Evolutionary conservation across 2,113 vertebrate genomes (phyloP).

Genomic region (Sigmodon hispidus): DNA sequence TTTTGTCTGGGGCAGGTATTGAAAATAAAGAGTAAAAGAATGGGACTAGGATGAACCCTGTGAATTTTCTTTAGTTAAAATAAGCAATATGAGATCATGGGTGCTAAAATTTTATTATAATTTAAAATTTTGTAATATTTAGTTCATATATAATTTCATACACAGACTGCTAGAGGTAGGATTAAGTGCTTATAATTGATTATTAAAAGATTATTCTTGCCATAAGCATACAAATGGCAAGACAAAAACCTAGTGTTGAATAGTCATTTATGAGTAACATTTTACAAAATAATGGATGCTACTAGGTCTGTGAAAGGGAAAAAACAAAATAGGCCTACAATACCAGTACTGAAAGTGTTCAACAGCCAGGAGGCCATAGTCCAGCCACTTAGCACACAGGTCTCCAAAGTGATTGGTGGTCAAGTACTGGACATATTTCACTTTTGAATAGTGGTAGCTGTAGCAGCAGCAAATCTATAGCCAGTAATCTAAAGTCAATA

Average conservation of each 20-base stretch:
- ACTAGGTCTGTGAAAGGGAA: background rate
- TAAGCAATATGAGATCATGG: background rate
- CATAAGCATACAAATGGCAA: background rate
- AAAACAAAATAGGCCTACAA: background rate
- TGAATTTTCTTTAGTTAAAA: background rate
- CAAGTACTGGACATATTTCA: background rate
- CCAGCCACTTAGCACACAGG: background rate
- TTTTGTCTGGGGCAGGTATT: background rate
- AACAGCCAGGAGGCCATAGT: background rate
- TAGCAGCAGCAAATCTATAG: background rate
- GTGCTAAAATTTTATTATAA: background rate
- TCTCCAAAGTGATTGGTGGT: background rate
- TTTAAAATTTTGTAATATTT: background rate
- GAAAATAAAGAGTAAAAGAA: background rate
- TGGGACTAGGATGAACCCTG: background rate
- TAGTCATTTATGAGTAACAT: background rate
- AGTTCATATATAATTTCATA: background rate
- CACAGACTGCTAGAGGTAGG: background rate
- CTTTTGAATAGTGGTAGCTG: background rate
- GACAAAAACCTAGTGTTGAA: background rate
- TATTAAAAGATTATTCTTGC: conserved; percentile 13
- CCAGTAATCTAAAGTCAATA: background rate
- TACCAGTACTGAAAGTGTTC: background rate
- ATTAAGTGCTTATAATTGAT: background rate
- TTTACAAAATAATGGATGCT: background rate